Evolutionary conservation across 2,888 invertebrate species (phyloP).

Genomic region (Magallana nippona): DNA sequence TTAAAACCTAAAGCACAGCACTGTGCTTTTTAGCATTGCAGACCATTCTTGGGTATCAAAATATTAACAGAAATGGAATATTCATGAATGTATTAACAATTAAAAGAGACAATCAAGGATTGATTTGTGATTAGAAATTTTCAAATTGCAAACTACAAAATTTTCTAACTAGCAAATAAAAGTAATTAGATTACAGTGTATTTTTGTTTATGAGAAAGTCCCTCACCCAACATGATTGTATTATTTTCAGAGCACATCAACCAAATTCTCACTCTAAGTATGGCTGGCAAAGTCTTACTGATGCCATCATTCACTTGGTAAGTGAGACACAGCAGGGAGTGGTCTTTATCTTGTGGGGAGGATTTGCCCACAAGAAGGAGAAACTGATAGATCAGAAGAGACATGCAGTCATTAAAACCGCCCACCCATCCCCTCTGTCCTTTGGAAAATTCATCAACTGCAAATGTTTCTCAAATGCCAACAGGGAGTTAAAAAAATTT

Average conservation of each 20-base stretch:
- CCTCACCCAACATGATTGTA: not conserved
- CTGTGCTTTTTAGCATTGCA: no score
- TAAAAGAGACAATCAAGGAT: no score
- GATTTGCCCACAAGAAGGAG: constrained; percentile 77
- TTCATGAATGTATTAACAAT: no score
- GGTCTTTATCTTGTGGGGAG: constrained; percentile 77
- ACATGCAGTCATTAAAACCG: constrained; percentile 73
- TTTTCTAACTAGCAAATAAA: not conserved
- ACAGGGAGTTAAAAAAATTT: constrained; percentile 62
- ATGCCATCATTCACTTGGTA: constrained; percentile 69
- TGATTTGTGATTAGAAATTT: no score
- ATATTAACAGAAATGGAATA: no score
- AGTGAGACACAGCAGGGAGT: constrained; percentile 63
- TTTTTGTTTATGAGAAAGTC: not conserved
- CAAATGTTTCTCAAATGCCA: constrained; percentile 73
- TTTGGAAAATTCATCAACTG: constrained; percentile 71
- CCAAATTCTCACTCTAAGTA: constrained; percentile 74
- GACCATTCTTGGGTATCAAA: no score
- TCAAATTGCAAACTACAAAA: no score
- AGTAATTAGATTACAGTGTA: not conserved
- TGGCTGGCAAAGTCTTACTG: constrained; percentile 77
- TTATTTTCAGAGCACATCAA: constrained; percentile 70
- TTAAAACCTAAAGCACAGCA: no score
- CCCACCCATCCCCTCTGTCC: constrained; percentile 77
- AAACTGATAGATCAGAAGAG: constrained; percentile 68